phyloP scores from a whole-genome alignment of 1,140 invertebrate genomes.

The Agrilus planipennis region DNA sequence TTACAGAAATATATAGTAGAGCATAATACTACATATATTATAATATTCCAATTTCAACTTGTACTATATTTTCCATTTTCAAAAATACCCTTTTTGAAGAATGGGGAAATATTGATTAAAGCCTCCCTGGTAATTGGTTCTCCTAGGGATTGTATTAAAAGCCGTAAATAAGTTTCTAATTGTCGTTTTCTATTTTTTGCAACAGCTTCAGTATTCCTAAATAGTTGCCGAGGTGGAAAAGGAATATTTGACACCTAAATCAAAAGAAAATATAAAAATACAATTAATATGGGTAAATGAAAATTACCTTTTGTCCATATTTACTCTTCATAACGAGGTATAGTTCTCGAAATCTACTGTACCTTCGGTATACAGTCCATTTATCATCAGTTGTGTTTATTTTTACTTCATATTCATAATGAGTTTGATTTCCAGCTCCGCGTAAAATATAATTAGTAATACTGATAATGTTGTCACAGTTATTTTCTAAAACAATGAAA shows the following conservation, averaged over 20 bases:
- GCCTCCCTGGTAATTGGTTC: constrained; percentile 54
- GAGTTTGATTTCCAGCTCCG: constrained; percentile 68
- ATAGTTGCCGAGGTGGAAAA: constrained; percentile 69
- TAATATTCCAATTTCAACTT: constrained; percentile 33
- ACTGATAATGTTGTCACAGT: constrained; percentile 31
- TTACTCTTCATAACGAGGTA: constrained; percentile 64
- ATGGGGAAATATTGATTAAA: constrained; percentile 66
- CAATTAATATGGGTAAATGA: no score
- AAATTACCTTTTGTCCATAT: constrained; percentile 63
- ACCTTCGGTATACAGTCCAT: constrained; percentile 66
- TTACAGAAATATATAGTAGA: neutral
- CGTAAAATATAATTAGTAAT: constrained; percentile 65
- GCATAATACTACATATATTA: constrained; percentile 2
- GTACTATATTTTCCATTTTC: constrained; percentile 76
- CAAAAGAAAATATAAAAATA: constrained; percentile 2
- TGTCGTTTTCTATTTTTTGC: constrained; percentile 59
- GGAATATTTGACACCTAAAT: constrained; percentile 56
- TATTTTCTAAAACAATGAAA: constrained; percentile 19
- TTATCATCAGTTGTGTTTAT: constrained; percentile 53
- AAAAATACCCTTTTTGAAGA: constrained; percentile 79
- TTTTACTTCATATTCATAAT: constrained; percentile 81
- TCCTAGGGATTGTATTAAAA: constrained; percentile 54
- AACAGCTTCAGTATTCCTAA: constrained; percentile 60
- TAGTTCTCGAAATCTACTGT: constrained; percentile 71
- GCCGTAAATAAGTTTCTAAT: constrained; percentile 62